Evolutionary conservation across 1,140 invertebrate genomes (phyloP), one percentile per base, ranked within the genome.

Genomic region (Drosophila hydei): DNA sequence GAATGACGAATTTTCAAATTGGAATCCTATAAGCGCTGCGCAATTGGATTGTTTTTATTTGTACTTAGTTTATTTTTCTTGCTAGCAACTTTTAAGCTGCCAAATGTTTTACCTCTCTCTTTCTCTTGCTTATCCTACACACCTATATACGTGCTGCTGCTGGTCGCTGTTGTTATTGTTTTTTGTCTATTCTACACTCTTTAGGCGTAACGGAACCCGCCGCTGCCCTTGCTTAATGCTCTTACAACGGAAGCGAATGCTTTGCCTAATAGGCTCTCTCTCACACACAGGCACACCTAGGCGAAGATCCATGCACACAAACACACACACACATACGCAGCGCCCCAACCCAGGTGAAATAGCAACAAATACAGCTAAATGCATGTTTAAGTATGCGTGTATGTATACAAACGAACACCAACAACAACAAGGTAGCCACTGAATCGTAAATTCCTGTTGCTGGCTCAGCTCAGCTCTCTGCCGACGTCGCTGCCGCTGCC

Each of bases 371-470:
- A 70, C 51, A 58, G 25, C 58, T n/a, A 43, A 45, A 50, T 27
- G 23, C 1, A 27, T 27, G 14, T 1, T 14, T 14, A 16, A 1
- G 8, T 18, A 4, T 30, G 23, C 14, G 14, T 18, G 48, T 27
- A 21, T 47, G 43, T 47, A 2, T 47, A 63, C 50, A 52, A 18
- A 65, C 21, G 9, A 8, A 30, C 19, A 69, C 69, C 36, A 68
- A 75, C 75, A 75, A 81, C 79, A 83, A 84, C 48, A 77, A 65
- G 63, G 80, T 71, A 85, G 81, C 84, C 81, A 85, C 81, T 85
- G 81, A 85, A 87, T 85, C 81, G 81, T 85, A 85, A 85, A 85
- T 85, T 85, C 81, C 81, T 85, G 81, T 85, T 85, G 80, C 81
- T 87, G 75, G 72, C 78, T 83, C 59, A 75, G 72, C 72, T 70